A percentile compares a stretch with the other conserved stretches of the same genome.
These are phyloP conservation scores for Pseudoips prasinana DNA, from an alignment of 2,888 invertebrate species.

Conservation along the genomic window DNA sequence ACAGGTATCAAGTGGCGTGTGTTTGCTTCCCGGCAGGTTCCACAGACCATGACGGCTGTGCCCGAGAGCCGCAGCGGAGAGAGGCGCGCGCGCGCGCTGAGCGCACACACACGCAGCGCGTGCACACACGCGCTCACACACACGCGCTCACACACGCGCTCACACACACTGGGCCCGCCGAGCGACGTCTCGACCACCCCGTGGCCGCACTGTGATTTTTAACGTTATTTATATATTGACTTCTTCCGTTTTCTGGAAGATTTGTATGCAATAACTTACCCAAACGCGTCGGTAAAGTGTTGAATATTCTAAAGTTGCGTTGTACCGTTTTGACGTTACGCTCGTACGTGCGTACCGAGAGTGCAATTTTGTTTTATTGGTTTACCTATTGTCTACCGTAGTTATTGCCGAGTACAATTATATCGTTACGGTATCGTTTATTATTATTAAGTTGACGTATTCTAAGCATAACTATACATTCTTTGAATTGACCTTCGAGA, in stretches of 20 bases:
- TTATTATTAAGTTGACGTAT: constrained; percentile 68
- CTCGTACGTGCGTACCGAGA: constrained; percentile 53
- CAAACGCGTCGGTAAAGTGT: constrained; percentile 68
- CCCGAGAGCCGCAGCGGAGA: constrained; percentile 43
- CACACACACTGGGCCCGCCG: constrained; percentile 17
- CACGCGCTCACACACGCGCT: constrained; percentile 13
- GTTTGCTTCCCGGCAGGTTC: constrained; percentile 55
- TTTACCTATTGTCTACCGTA: constrained; percentile 55
- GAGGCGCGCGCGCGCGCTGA: constrained; percentile 19
- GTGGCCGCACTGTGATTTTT: constrained; percentile 53
- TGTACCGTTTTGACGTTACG: constrained; percentile 54
- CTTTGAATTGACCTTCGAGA: constrained; percentile 79
- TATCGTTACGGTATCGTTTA: constrained; percentile 63
- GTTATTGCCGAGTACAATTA: constrained; percentile 72
- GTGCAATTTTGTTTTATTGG: constrained; percentile 60
- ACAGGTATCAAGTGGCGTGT: no score
- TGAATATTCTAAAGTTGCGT: constrained; percentile 71
- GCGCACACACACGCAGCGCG: not conserved
- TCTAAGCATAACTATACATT: constrained; percentile 80
- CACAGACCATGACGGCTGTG: constrained; percentile 81
- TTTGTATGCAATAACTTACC: constrained; percentile 58
- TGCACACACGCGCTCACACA: not conserved
- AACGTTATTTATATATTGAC: constrained; percentile 57
- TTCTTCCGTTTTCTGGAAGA: constrained; percentile 55
- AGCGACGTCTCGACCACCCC: constrained; percentile 24